Evolutionary conservation across 2,888 invertebrate species (phyloP).

Genomic region (Tetropium fuscum): DNA sequence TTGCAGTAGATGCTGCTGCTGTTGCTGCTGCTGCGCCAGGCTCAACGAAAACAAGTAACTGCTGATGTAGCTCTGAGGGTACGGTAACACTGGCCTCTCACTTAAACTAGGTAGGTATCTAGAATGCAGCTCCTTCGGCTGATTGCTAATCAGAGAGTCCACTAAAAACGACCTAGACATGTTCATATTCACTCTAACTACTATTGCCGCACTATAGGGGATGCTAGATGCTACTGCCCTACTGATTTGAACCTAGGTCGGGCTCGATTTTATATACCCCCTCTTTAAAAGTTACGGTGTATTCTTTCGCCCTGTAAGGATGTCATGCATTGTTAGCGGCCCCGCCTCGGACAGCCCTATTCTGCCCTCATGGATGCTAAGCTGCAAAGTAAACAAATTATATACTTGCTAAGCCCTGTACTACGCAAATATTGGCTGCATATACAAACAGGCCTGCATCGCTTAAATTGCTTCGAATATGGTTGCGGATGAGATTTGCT

Average conservation of each 20-base stretch:
- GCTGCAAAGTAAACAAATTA: conserved; percentile 59
- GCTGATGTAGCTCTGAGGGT: conserved; percentile 74
- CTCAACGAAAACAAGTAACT: conserved; percentile 75
- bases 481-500: conserved; percentile 15
- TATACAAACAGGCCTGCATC: not conserved
- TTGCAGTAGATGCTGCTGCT: conserved; percentile 54
- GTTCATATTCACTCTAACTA: conserved; percentile 52
- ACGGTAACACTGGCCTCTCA: conserved; percentile 71
- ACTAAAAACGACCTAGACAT: conserved; percentile 88
- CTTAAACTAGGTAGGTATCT: conserved; percentile 65
- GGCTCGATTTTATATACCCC: conserved; percentile 56
- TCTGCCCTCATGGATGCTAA: conserved; percentile 50
- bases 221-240: conserved; percentile 11
- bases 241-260: conserved; percentile 17
- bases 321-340: conserved; percentile 56
- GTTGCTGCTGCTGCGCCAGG: conserved; percentile 72
- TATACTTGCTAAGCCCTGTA: conserved; percentile 55
- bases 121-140: conserved; percentile 67
- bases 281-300: conserved; percentile 50
- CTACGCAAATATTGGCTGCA: conserved; percentile 57
- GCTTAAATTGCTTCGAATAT: conserved; percentile 20
- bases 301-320: conserved; percentile 52
- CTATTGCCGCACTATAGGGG: not conserved
- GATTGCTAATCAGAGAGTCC: conserved; percentile 81
- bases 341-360: conserved; percentile 57